Base-by-base conservation (phyloP, 2,797 vertebrate genomes). In the Mareca strepera region DNA sequence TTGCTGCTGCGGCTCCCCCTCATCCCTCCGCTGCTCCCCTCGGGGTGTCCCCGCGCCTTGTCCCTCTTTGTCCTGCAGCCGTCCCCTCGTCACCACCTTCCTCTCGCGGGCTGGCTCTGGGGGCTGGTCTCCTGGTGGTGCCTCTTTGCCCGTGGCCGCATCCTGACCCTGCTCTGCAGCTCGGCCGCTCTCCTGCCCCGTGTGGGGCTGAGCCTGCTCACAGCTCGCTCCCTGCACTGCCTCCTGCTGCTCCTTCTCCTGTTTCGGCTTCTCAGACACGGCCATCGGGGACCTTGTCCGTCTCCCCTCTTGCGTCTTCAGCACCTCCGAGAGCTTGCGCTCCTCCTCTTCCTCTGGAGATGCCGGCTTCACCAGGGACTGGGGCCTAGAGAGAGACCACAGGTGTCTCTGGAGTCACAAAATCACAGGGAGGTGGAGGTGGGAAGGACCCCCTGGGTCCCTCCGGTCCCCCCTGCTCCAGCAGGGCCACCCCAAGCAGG, bases 291-390 rank as follows among this genome's bases (percentile, higher is more conserved):
- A 96, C 86, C 96, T 97, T 55, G 96, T 97, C 63, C 98, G 66
- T 80, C 96, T 97, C 78, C 98, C 98, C 78, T 98, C 98, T 6
- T 98, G 97, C 0, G 87, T 92, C 58, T 98, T 98, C 87, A 98
- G 96, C 92, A 97, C 96, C 92, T 98, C 98, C 3, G 97, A 96
- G 62, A 98, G 94, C 44, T 98, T 98, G 58, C 31, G 93, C n/a
- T 96, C 92, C 3, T 96, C 95, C 17, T 28, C 58, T 2, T 93
- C 41, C 80, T 69, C 89, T 0, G 20, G 33, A 17, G 91, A 59
- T 4, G 8, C 28, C 0, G 12, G 13, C 8, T 52, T 91, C 59
- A 91, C 56, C 9, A 90, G 15, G 39, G 91, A 92, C 20, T 28
- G 79, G 56, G 91, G 60, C 14, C 91, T 97, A 35, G 58, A 85